Conservation (phyloP, 2,888 invertebrate genomes). For the Caenorhabditis sp. region DNA sequence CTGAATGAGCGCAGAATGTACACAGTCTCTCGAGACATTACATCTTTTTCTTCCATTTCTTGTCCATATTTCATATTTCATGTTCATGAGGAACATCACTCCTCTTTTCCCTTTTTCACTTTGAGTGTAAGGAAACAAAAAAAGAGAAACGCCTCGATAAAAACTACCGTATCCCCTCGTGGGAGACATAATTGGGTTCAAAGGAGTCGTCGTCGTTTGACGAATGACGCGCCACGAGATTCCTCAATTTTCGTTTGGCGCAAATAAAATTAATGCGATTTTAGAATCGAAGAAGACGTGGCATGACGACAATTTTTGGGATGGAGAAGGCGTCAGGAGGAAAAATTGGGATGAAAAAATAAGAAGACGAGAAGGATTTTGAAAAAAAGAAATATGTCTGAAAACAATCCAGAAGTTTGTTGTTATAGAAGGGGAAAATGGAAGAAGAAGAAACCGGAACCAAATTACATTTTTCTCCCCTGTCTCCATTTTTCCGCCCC, state of each 20-base stretch:
- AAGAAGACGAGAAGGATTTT: neutral
- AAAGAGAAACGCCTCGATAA: neutral
- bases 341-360: neutral
- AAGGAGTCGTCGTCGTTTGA: slow-evolving; percentile 18
- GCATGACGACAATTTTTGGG: neutral
- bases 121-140: neutral
- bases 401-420: slow-evolving; percentile 45
- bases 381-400: slow-evolving; percentile 17
- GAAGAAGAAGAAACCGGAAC: slow-evolving; percentile 32
- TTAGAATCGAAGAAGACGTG: slow-evolving; percentile 10
- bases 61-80: slow-evolving; percentile 19
- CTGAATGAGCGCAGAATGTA: slow-evolving; percentile 16
- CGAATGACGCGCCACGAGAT: slow-evolving; percentile 37
- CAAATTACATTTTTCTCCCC: slow-evolving; percentile 47
- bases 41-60: neutral
- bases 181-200: slow-evolving; percentile 41
- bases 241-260: slow-evolving; percentile 43
- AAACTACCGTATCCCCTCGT: slow-evolving; percentile 42
- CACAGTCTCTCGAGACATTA: slow-evolving; percentile 41
- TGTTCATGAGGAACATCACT: slow-evolving; percentile 11
- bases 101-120: neutral
- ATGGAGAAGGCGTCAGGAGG: slow-evolving; percentile 3
- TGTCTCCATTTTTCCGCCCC: slow-evolving; percentile 52
- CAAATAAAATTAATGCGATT: slow-evolving; percentile 58
- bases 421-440: slow-evolving; percentile 18